Percentiles rank a stretch among this genome's conserved stretches.
Evolutionary conservation across 1,140 invertebrate species (phyloP).

Genomic region (Octopus bimaculoides): DNA sequence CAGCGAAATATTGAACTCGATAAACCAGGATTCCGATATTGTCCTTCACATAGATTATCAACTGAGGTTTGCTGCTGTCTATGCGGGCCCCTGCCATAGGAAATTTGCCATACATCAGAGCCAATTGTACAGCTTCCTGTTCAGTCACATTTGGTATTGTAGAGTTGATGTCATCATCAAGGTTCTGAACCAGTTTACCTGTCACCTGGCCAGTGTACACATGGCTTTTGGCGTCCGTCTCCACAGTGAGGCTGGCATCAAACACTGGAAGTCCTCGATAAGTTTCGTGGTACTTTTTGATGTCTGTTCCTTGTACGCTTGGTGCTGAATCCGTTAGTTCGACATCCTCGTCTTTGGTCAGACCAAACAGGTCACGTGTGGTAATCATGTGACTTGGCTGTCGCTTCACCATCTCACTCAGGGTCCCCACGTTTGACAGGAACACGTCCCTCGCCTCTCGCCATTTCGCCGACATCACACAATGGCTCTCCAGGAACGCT

Average conservation of each 20-base stretch:
- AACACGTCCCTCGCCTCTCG: not conserved
- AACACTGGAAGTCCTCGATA: slow-evolving; percentile 24
- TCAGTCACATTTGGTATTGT: slow-evolving; percentile 10
- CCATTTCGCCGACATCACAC: not conserved
- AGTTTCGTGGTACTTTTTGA: slow-evolving; percentile 24
- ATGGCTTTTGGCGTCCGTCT: slow-evolving; percentile 16
- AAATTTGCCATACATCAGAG: not conserved
- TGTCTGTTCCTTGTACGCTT: slow-evolving; percentile 22
- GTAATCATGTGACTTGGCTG: not conserved
- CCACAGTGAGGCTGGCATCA: slow-evolving; percentile 17
- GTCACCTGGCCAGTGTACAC: slow-evolving; percentile 20
- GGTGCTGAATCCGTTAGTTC: not conserved
- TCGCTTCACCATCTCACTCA: not conserved
- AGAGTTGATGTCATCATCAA: slow-evolving; percentile 14
- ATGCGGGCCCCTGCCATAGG: not conserved
- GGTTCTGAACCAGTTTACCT: slow-evolving; percentile 14
- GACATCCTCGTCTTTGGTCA: not conserved
- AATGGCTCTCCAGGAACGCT: too few species aligned
- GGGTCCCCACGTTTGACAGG: not conserved
- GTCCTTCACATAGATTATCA: slow-evolving; percentile 10
- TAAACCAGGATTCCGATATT: slow-evolving; percentile 18
- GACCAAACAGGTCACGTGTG: not conserved
- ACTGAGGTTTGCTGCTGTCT: not conserved
- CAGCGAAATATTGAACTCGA: slow-evolving; percentile 16
- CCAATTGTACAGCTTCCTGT: slow-evolving; percentile 6